phyloP scores from a whole-genome alignment of 2,797 vertebrate genomes.

The Crenuchus spilurus region DNA sequence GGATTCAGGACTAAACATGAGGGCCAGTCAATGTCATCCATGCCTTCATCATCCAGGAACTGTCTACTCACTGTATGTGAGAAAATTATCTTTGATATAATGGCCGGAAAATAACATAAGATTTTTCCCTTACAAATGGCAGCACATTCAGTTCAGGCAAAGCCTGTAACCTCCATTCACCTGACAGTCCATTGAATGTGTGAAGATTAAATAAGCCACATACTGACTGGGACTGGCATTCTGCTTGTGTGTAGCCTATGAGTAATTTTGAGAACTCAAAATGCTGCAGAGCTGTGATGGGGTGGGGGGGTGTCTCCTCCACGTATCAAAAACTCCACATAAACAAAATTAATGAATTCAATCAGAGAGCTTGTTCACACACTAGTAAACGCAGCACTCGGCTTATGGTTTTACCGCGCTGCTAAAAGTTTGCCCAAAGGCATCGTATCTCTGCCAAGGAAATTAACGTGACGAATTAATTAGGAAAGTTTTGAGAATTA shows the following conservation, averaged over 20 bases:
- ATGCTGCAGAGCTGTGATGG: not conserved
- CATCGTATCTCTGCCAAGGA: not conserved
- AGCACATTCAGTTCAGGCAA: no score
- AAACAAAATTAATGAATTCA: constrained; percentile 1
- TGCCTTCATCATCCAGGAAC: no score
- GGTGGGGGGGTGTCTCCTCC: no score
- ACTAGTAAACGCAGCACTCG: not conserved
- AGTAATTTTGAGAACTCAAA: not conserved
- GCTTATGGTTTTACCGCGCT: not conserved
- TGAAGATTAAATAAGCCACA: not conserved
- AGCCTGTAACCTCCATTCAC: not conserved
- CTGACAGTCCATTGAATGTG: not conserved
- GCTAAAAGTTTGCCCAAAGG: not conserved
- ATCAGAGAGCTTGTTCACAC: not conserved
- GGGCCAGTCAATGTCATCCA: no score
- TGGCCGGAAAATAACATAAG: not conserved
- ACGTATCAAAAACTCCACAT: not conserved
- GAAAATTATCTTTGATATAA: not conserved
- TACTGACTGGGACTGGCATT: not conserved
- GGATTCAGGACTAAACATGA: no score
- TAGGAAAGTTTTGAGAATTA: constrained; percentile 8
- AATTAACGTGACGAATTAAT: constrained; percentile 6
- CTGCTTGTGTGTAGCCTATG: not conserved
- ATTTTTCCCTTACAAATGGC: not conserved
- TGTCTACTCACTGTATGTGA: no score